These are phyloP conservation scores for Channa argus DNA, from an alignment of 2,113 vertebrate species.

Conservation along the genomic window DNA sequence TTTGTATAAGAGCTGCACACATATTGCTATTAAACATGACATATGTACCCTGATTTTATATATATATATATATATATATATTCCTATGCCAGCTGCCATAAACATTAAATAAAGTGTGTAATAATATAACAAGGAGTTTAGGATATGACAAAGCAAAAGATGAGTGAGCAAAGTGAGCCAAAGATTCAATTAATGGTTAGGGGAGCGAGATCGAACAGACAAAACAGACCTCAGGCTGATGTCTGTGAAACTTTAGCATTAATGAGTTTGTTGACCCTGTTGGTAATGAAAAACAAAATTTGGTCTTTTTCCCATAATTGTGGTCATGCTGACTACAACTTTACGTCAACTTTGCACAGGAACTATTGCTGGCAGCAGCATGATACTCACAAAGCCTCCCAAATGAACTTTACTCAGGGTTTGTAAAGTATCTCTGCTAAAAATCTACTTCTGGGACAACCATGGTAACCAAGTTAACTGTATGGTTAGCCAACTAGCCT, in stretches of 20 bases:
- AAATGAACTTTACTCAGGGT: too few species aligned
- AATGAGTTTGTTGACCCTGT: not conserved
- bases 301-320: not conserved
- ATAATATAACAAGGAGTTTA: conserved; percentile 1
- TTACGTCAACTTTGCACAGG: too few species aligned
- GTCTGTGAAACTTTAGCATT: not conserved
- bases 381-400: too few species aligned
- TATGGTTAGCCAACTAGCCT: too few species aligned
- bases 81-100: conserved; percentile 24
- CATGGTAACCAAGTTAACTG: too few species aligned
- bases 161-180: not conserved
- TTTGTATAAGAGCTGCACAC: conserved; percentile 5
- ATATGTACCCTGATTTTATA: conserved; percentile 1
- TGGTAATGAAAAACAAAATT: not conserved
- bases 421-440: too few species aligned
- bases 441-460: too few species aligned
- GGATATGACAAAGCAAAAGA: conserved; percentile 1
- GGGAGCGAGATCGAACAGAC: not conserved
- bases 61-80: conserved; percentile 5
- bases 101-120: conserved; percentile 8
- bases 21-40: conserved; percentile 13
- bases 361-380: too few species aligned
- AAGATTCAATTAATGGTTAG: conserved; percentile 11
- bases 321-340: not conserved
- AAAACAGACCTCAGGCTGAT: conserved; percentile 3